Evolutionary conservation across 2,888 invertebrate genomes (phyloP).

Genomic region (Chalcis sispes): DNA sequence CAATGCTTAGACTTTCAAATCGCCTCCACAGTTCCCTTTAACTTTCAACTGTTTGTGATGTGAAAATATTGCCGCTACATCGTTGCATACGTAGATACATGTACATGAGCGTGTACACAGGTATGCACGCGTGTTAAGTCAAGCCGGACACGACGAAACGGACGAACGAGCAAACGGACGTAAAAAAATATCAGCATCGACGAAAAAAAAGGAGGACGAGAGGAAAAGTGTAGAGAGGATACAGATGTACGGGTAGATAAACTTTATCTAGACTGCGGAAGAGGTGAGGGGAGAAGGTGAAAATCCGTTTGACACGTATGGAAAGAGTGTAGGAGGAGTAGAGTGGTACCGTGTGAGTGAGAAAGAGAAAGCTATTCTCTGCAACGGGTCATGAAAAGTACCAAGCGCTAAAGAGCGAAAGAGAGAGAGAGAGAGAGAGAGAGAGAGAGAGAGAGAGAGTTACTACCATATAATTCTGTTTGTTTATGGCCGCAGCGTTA

Average conservation of each 20-base stretch:
- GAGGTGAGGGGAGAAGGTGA: conserved; percentile 52
- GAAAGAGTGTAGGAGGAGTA: too few relatives aligned
- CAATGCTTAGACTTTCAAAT: too few relatives aligned
- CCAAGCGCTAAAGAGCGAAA: conserved; percentile 28
- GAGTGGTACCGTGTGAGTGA: conserved; percentile 59
- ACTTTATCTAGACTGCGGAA: conserved; percentile 46
- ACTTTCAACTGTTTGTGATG: conserved; percentile 30
- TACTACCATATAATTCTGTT: conserved; percentile 72
- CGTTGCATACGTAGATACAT: too few relatives aligned
- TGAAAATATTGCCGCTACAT: conserved; percentile 8
- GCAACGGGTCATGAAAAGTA: conserved; percentile 55
- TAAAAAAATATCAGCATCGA: conserved; percentile 3
- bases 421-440: too few relatives aligned
- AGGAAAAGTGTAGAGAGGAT: conserved; percentile 14
- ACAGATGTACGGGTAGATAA: conserved; percentile 47
- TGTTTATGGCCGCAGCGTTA: conserved; percentile 71
- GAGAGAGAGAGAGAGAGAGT: too few relatives aligned
- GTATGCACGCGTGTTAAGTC: too few relatives aligned
- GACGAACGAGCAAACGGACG: background rate
- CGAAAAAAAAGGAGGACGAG: conserved; percentile 10
- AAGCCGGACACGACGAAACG: too few relatives aligned
- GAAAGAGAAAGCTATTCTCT: conserved; percentile 57
- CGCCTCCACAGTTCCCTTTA: background rate
- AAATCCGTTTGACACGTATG: conserved; percentile 63
- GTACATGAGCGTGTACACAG: too few relatives aligned